Percentiles rank a stretch among this genome's conserved stretches.
These are phyloP conservation scores for Syngnathus typhle DNA, from an alignment of 2,113 vertebrate genomes.

Conservation along the genomic window DNA sequence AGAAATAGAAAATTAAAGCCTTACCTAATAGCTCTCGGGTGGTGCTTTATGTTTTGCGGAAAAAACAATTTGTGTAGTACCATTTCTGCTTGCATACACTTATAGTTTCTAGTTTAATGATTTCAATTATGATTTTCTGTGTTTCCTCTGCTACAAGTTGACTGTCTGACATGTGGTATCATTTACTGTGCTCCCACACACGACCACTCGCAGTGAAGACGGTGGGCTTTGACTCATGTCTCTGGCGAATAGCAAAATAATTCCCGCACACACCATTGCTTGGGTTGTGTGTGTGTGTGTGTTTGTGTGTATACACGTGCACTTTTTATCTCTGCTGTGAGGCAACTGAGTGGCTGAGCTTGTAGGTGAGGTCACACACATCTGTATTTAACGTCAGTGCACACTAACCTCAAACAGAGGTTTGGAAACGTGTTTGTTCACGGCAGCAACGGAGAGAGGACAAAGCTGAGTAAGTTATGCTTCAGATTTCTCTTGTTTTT, in stretches of 20 bases:
- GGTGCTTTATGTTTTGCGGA: not conserved
- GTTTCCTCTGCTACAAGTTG: slow-evolving; percentile 15
- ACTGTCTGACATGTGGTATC: slow-evolving; percentile 35
- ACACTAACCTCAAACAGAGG: slow-evolving; percentile 41
- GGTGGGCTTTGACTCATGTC: slow-evolving; percentile 17
- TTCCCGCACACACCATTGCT: slow-evolving; percentile 8
- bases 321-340: slow-evolving; percentile 37
- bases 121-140: slow-evolving; percentile 41
- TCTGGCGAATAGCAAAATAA: slow-evolving; percentile 9
- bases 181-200: slow-evolving; percentile 27
- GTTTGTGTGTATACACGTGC: no score
- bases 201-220: slow-evolving; percentile 10
- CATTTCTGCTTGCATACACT: not conserved
- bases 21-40: not conserved
- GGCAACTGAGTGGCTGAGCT: slow-evolving; percentile 38
- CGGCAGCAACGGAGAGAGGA: slow-evolving; percentile 25
- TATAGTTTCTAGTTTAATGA: slow-evolving; percentile 38
- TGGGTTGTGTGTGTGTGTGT: no score
- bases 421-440: slow-evolving; percentile 23
- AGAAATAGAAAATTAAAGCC: not conserved
- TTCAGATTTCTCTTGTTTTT: not conserved
- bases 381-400: slow-evolving; percentile 44
- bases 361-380: slow-evolving; percentile 60
- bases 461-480: slow-evolving; percentile 41
- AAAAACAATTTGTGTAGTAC: not conserved